Evolutionary conservation across 53 echinoderm and acorn worm genomes (phyloP).

Genomic region (Henricia sp.): DNA sequence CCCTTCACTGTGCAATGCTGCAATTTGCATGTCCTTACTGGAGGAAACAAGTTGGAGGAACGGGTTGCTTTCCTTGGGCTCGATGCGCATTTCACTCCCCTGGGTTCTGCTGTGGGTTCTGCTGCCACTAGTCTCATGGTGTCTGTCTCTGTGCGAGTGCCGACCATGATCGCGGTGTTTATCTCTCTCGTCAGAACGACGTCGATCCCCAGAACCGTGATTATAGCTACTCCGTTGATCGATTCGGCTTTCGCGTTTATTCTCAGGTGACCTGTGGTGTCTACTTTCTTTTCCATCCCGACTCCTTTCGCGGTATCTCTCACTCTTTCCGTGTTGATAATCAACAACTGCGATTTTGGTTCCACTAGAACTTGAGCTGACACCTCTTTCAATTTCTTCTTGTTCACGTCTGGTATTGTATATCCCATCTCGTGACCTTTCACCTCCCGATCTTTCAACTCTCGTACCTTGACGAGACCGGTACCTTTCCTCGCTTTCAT

Average conservation of each 20-base stretch:
- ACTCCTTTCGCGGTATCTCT: not conserved
- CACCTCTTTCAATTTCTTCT: not conserved
- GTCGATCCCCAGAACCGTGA: not conserved
- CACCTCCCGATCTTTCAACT: not conserved
- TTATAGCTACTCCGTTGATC: not conserved
- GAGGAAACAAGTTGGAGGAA: constrained; percentile 55
- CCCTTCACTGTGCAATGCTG: constrained; percentile 43
- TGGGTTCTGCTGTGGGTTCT: too few species aligned
- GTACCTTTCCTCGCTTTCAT: not conserved
- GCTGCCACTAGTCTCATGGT: not conserved
- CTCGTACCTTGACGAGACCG: not conserved
- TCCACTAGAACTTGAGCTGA: not conserved
- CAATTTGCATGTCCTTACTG: constrained; percentile 38
- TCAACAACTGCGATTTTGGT: constrained; percentile 4
- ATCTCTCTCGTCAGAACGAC: constrained; percentile 2
- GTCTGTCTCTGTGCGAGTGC: constrained; percentile 10
- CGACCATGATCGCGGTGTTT: not conserved
- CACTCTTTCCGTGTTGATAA: constrained; percentile 35
- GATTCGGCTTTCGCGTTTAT: not conserved
- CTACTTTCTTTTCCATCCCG: not conserved
- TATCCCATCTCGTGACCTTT: not conserved
- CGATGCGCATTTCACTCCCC: not conserved
- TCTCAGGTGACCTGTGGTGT: constrained; percentile 1
- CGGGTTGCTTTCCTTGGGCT: constrained; percentile 71
- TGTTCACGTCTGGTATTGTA: not conserved